Evolutionary conservation across 2,888 invertebrate species (phyloP).

Genomic region (Troilus luridus): DNA sequence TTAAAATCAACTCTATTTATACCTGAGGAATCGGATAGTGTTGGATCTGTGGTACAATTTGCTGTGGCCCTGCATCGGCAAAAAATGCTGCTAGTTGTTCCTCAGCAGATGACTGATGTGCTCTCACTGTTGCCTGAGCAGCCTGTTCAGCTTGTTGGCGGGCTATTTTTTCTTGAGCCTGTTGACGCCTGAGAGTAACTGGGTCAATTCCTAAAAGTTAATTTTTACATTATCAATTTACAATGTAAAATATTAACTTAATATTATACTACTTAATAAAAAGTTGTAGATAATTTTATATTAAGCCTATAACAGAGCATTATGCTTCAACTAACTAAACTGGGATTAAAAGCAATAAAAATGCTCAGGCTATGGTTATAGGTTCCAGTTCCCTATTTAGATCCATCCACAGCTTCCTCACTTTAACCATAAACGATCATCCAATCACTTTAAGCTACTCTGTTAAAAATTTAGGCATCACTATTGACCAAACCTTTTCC

Average conservation of each 20-base stretch:
- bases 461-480: too few species aligned
- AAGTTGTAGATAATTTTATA: background rate
- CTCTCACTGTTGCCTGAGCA: background rate
- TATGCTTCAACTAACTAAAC: too few species aligned
- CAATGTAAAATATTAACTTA: background rate
- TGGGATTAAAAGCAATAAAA: too few species aligned
- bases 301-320: background rate
- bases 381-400: too few species aligned
- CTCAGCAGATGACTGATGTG: background rate
- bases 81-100: constrained; percentile 15
- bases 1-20: background rate
- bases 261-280: too few species aligned
- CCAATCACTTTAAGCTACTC: too few species aligned
- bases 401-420: too few species aligned
- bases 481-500: too few species aligned
- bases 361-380: too few species aligned
- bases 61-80: constrained; percentile 32
- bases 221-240: background rate
- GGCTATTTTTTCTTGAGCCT: constrained; percentile 9
- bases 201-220: constrained; percentile 41
- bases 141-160: constrained; percentile 52
- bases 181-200: constrained; percentile 23
- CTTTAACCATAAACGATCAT: too few species aligned
- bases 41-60: constrained; percentile 29
- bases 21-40: background rate